Percentiles rank a stretch among this genome's conserved stretches.
Conservation (phyloP, 2,113 vertebrate genomes). For the Lophius piscatorius region DNA sequence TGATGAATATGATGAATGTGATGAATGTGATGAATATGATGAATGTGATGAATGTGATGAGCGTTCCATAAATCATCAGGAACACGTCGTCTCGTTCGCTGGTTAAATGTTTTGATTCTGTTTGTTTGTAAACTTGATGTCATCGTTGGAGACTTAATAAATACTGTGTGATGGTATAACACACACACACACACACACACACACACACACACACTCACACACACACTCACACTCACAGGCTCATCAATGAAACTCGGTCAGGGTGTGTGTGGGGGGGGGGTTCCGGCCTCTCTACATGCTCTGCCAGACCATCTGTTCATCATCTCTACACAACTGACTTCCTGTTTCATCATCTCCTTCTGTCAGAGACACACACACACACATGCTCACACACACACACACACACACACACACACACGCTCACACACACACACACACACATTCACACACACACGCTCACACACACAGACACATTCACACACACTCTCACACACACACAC, state of each 20-base stretch:
- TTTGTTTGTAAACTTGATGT: conserved; percentile 36
- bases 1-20: no score
- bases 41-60: conserved; percentile 3
- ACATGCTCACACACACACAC: conserved; percentile 27
- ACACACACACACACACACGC: conserved; percentile 17
- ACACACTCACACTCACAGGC: conserved; percentile 26
- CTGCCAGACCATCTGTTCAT: conserved; percentile 73
- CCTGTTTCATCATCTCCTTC: conserved; percentile 62
- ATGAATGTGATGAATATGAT: not conserved
- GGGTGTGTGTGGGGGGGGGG: conserved; percentile 50
- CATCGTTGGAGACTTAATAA: conserved; percentile 45
- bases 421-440: not conserved
- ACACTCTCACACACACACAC: no score
- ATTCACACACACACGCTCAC: conserved; percentile 26
- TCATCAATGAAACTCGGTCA: conserved; percentile 70
- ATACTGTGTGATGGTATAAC: conserved; percentile 50
- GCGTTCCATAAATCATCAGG: not conserved
- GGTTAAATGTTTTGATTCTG: not conserved
- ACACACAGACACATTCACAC: no score
- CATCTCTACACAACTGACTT: conserved; percentile 67
- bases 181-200: conserved; percentile 19
- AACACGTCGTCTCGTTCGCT: no score
- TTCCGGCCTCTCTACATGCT: conserved; percentile 66
- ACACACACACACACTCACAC: conserved; percentile 15
- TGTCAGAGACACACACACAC: conserved; percentile 8